These are phyloP conservation scores for Caenorhabditis macrosperma DNA, from an alignment of 2,888 invertebrate genomes.

Conservation along the genomic window DNA sequence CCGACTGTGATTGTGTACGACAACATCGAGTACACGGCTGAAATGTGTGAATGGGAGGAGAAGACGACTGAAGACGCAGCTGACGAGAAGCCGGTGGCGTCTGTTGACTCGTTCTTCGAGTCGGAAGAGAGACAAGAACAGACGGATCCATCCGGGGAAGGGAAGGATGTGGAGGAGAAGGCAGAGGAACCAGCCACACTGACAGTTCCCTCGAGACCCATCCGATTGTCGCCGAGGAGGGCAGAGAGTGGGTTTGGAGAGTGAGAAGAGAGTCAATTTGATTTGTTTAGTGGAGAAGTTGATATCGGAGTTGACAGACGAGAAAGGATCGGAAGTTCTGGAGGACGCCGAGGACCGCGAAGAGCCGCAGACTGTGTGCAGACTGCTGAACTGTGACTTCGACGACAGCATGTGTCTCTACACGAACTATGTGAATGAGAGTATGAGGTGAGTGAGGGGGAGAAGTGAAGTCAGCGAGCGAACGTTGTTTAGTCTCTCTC, in stretches of 20 bases:
- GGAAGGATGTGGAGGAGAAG: neutral
- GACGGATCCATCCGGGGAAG: conserved; percentile 6
- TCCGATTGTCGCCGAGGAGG: conserved; percentile 48
- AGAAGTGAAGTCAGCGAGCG: too few species aligned
- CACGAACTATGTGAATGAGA: conserved; percentile 64
- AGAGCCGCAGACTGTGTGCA: conserved; percentile 53
- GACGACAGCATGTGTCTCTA: conserved; percentile 65
- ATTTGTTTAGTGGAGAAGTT: conserved; percentile 39
- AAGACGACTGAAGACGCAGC: conserved; percentile 17
- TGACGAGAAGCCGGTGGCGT: conserved; percentile 32
- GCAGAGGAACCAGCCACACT: neutral
- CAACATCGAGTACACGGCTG: conserved; percentile 69
- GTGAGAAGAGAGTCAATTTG: too few species aligned
- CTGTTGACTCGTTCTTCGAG: conserved; percentile 53
- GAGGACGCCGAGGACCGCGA: conserved; percentile 30
- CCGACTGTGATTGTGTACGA: conserved; percentile 71
- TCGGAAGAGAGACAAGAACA: conserved; percentile 36
- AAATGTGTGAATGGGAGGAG: conserved; percentile 61
- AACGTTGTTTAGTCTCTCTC: conserved; percentile 51
- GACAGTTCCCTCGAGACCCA: conserved; percentile 47
- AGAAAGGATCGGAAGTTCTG: conserved; percentile 1
- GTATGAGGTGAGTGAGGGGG: conserved; percentile 39
- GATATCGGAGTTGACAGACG: conserved; percentile 37
- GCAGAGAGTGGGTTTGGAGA: conserved; percentile 23
- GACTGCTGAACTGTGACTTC: conserved; percentile 68